Percentiles rank a stretch among this genome's conserved stretches.
Conservation (phyloP, 2,797 vertebrate genomes). For the Aeoliscus strigatus region DNA sequence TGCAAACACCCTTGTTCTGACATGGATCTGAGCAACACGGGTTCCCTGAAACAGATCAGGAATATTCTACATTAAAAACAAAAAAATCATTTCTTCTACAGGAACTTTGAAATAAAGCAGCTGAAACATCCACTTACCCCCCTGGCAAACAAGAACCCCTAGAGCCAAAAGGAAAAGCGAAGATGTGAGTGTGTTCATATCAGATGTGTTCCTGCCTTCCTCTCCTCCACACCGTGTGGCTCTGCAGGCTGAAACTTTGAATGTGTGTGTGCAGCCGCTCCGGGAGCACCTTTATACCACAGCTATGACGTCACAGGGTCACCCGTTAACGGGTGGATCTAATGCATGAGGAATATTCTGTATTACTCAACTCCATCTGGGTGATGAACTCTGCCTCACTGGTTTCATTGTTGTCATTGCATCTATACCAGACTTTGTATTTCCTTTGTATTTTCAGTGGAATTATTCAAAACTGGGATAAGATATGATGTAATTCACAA, state of each 20-base stretch:
- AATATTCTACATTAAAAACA: too few relatives aligned
- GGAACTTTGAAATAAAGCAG: too few relatives aligned
- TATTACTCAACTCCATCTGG: slow-evolving; percentile 17
- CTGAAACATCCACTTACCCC: slow-evolving; percentile 51
- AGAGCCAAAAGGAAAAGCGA: slow-evolving; percentile 54
- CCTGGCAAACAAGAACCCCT: slow-evolving; percentile 55
- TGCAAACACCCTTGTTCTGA: slow-evolving; percentile 89
- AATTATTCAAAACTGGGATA: too few relatives aligned
- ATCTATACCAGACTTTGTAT: too few relatives aligned
- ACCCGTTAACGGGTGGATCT: too few relatives aligned
- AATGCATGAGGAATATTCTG: background rate
- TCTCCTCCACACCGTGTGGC: background rate
- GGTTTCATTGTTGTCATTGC: too few relatives aligned
- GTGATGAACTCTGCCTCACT: too few relatives aligned
- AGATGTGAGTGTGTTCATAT: slow-evolving; percentile 58
- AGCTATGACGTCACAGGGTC: slow-evolving; percentile 1
- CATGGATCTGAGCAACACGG: slow-evolving; percentile 94
- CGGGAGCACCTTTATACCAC: fast-evolving
- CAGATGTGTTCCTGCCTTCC: slow-evolving; percentile 20
- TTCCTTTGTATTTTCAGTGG: too few relatives aligned
- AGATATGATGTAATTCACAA: too few relatives aligned
- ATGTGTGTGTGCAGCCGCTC: background rate
- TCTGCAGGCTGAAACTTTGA: slow-evolving; percentile 17
- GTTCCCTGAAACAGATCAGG: slow-evolving; percentile 69
- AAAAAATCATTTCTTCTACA: too few relatives aligned